These are phyloP conservation scores for Syndactyla subalaris DNA, from an alignment of 2,797 vertebrate genomes.

Conservation along the genomic window DNA sequence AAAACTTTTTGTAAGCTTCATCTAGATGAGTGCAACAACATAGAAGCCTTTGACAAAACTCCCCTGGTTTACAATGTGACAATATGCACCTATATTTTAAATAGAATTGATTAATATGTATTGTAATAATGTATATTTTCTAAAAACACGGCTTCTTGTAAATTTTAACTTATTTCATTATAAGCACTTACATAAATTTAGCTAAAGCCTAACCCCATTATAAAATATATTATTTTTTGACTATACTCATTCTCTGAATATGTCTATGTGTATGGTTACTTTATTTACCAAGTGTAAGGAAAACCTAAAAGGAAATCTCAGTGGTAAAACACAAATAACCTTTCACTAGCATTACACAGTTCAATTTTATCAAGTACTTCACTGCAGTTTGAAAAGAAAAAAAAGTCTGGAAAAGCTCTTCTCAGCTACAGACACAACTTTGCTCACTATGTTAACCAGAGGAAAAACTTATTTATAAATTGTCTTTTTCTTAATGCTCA, in stretches of 20 bases:
- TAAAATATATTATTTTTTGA: background rate
- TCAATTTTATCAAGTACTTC: background rate
- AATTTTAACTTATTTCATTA: background rate
- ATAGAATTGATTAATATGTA: background rate
- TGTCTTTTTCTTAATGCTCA: constrained; percentile 18
- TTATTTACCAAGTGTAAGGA: background rate
- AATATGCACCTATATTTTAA: background rate
- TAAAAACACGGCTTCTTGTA: background rate
- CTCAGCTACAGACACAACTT: background rate
- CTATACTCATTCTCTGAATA: background rate
- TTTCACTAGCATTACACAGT: background rate
- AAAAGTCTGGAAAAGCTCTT: background rate
- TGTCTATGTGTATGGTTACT: background rate
- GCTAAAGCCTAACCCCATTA: background rate
- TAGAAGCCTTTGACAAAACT: background rate
- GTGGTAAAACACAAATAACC: background rate
- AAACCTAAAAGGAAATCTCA: background rate
- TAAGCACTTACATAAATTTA: background rate
- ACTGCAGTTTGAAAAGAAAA: rapidly evolving
- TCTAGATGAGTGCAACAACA: background rate
- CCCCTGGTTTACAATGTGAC: rapidly evolving
- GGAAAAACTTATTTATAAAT: background rate
- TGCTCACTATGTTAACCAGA: background rate
- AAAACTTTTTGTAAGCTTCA: rapidly evolving
- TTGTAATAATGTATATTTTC: background rate